Conservation (phyloP, 2,888 invertebrate species). For the Tuta absoluta region DNA sequence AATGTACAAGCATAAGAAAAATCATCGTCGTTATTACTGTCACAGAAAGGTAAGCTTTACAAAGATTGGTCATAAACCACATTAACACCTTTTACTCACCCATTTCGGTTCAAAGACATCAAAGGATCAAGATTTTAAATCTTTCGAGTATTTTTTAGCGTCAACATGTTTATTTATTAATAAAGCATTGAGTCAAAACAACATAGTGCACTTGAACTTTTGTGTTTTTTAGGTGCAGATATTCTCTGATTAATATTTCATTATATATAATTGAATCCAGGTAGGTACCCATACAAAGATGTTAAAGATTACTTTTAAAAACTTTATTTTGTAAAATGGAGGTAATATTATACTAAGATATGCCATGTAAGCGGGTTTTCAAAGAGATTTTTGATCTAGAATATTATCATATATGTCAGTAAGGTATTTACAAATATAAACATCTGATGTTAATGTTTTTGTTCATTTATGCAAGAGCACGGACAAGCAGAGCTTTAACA, state of each 20-base stretch:
- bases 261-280: too few relatives aligned
- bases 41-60: conserved; percentile 31
- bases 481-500: conserved; percentile 45
- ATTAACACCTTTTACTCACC: conserved; percentile 51
- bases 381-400: background rate
- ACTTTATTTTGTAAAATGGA: too few relatives aligned
- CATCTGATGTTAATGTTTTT: conserved; percentile 54
- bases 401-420: background rate
- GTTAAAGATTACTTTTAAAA: too few relatives aligned
- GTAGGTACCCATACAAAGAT: too few relatives aligned
- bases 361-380: background rate
- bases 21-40: background rate
- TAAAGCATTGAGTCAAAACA: conserved; percentile 8
- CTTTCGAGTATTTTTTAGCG: background rate
- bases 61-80: conserved; percentile 38
- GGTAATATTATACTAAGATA: too few relatives aligned
- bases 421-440: conserved; percentile 52
- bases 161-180: conserved; percentile 23
- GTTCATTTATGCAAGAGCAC: conserved; percentile 75
- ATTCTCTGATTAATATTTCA: too few relatives aligned
- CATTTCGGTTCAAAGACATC: conserved; percentile 41
- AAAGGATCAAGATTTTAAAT: conserved; percentile 24
- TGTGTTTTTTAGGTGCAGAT: too few relatives aligned
- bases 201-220: background rate
- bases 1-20: background rate